A percentile compares a stretch with the other conserved stretches of the same genome.
Evolutionary conservation across 2,113 vertebrate genomes (phyloP).

Genomic region (Anser cygnoides): DNA sequence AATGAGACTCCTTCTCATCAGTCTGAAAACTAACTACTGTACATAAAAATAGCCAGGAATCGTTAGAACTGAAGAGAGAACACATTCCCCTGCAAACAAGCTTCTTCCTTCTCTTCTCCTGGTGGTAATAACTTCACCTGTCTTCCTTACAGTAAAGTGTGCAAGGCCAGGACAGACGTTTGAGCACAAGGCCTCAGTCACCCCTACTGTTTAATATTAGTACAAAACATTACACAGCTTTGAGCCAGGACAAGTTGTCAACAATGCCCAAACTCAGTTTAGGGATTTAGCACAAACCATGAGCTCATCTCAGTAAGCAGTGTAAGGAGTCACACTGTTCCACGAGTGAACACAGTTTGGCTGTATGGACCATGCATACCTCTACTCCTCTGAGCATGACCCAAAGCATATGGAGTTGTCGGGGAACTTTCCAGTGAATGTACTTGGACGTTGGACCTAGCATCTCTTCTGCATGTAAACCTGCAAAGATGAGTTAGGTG

Average conservation of each 20-base stretch:
- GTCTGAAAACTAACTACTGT: slow-evolving; percentile 68
- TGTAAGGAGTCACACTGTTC: neutral
- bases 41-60: slow-evolving; percentile 56
- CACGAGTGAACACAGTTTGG: fast-evolving
- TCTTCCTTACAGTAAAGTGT: neutral
- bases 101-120: neutral
- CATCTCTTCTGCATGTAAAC: neutral
- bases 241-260: neutral
- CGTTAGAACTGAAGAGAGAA: slow-evolving; percentile 37
- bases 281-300: neutral
- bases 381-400: neutral
- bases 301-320: neutral
- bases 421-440: neutral
- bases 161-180: neutral
- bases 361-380: neutral
- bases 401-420: neutral
- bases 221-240: neutral
- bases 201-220: neutral
- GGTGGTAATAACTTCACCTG: neutral
- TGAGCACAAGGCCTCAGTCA: neutral
- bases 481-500: neutral
- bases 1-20: slow-evolving; percentile 69
- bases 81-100: neutral
- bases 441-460: neutral
- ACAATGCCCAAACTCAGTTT: neutral